phyloP scores from a whole-genome alignment of 2,888 invertebrate genomes.

The Itoplectis maculator region DNA sequence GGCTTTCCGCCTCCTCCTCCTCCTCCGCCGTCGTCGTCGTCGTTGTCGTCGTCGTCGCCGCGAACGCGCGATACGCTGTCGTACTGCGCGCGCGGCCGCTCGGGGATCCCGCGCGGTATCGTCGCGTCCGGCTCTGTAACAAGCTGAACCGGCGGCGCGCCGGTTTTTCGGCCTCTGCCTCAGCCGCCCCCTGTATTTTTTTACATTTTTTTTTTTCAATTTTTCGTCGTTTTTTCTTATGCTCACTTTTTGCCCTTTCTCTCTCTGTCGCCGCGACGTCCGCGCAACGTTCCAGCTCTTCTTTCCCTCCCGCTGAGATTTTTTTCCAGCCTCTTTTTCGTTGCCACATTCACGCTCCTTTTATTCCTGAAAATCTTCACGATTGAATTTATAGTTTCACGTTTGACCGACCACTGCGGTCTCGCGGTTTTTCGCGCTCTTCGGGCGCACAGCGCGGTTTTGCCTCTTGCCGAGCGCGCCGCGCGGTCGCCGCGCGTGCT shows the following conservation, averaged over 20 bases:
- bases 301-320: slow-evolving; percentile 37
- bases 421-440: slow-evolving; percentile 69
- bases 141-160: slow-evolving; percentile 74
- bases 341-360: slow-evolving; percentile 25
- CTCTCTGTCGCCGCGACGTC: slow-evolving; percentile 70
- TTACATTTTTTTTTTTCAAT: slow-evolving; percentile 44
- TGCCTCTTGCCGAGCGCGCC: slow-evolving; percentile 8
- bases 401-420: slow-evolving; percentile 84
- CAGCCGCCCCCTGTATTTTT: slow-evolving; percentile 47
- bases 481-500: neutral
- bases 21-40: slow-evolving; percentile 67
- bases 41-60: too few species aligned
- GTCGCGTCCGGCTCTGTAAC: slow-evolving; percentile 69
- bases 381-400: slow-evolving; percentile 81
- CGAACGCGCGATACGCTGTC: slow-evolving; percentile 8
- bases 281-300: slow-evolving; percentile 40
- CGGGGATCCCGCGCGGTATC: slow-evolving; percentile 66
- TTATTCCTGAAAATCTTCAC: slow-evolving; percentile 77
- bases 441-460: too few species aligned
- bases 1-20: slow-evolving; percentile 67
- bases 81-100: too few species aligned
- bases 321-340: slow-evolving; percentile 45
- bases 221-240: slow-evolving; percentile 6
- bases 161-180: slow-evolving; percentile 65
- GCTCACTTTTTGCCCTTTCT: slow-evolving; percentile 74